Evolutionary conservation across 2,113 vertebrate genomes (phyloP).

Genomic region (Anthoscopus minutus): DNA sequence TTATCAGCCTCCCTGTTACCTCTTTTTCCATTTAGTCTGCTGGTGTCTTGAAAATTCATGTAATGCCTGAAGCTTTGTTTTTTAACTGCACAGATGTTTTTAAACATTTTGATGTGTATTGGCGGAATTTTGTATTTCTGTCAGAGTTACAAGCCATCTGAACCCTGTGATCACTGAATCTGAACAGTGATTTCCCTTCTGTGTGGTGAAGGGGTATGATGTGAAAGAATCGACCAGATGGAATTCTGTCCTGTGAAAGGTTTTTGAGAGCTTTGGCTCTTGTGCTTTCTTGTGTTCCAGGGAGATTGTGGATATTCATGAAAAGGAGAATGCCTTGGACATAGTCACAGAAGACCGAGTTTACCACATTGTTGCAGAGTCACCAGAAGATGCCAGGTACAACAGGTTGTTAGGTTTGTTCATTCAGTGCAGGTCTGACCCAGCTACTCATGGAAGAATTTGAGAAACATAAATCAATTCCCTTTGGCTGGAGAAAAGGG

Average conservation of each 20-base stretch:
- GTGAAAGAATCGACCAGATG: not conserved
- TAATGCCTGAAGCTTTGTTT: not conserved
- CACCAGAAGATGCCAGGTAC: slow-evolving; percentile 90
- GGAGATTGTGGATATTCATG: slow-evolving; percentile 90
- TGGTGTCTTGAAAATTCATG: not conserved
- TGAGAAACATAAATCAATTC: not conserved
- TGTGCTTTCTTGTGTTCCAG: slow-evolving; percentile 65
- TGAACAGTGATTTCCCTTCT: not conserved
- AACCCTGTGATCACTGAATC: too few species aligned
- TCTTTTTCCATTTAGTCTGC: not conserved
- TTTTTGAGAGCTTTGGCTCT: not conserved
- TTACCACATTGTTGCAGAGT: slow-evolving; percentile 90
- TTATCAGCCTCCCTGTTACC: not conserved
- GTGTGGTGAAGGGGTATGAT: not conserved
- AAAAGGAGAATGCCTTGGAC: slow-evolving; percentile 92
- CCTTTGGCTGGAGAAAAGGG: not conserved
- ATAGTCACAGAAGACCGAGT: slow-evolving; percentile 87
- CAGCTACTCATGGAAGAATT: not conserved
- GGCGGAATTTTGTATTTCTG: not conserved
- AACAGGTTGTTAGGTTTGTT: not conserved
- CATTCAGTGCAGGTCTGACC: not conserved
- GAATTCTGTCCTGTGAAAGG: not conserved
- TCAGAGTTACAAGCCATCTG: not conserved
- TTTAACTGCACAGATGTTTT: not conserved
- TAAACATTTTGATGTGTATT: not conserved